Evolutionary conservation across 1,140 invertebrate genomes (phyloP), one percentile per base, ranked within the genome.

Genomic region (Cydia splendana): DNA sequence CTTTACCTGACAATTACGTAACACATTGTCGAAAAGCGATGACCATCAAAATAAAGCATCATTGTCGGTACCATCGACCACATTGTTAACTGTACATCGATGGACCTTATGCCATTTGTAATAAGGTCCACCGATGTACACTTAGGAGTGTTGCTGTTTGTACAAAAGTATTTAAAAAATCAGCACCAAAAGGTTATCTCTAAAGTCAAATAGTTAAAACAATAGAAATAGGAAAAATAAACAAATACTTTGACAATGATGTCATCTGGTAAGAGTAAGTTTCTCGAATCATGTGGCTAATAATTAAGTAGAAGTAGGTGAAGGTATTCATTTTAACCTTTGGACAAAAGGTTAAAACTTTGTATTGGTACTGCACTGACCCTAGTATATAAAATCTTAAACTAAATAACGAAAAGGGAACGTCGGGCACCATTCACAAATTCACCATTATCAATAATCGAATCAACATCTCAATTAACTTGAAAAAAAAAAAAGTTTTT

Each of bases 391-490:
- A 45, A 57, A n/a, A 57, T 20, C 15, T 57, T 57, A 57, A 20
- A 57, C 7, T 57, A 51, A 15, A 51, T 51, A 57, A 57, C 53
- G 53, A 15, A 51, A 51, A n/a, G n/a, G n/a, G n/a, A n/a, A n/a
- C n/a, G n/a, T n/a, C n/a, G 53, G 53, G 48, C 48, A 20, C 53
- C 53, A 57, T 4, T 57, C 53, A 57, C 4, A n/a, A 57, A 7
- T 57, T 57, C n/a, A 57, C 53, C 53, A 57, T 57, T 57, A 57
- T 57, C n/a, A 57, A 57, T 57, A 51, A 51, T 51, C 48, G 13
- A 48, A 48, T 45, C 42, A 48, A 48, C 48, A 51, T 51, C 38
- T 42, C 38, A 38, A 38, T 42, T 42, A 0, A 42, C 38, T 42
- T 42, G 9, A 42, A 42, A 24, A 42, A 42, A 42, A 42, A n/a